Conservation (phyloP, 2,113 vertebrate species). For the Scophthalmus maximus region DNA sequence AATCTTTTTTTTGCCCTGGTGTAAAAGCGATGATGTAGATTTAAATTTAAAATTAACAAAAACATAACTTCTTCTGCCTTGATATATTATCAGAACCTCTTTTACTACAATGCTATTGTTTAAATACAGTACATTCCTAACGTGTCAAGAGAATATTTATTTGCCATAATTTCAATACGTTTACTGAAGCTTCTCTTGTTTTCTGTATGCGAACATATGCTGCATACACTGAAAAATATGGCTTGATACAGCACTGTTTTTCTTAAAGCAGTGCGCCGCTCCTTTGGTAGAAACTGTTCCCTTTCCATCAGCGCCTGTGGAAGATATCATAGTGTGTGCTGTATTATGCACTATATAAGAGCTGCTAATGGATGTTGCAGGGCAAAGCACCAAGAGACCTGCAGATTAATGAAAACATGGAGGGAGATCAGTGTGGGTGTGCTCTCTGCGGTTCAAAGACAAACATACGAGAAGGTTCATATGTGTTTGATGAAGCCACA, state of each 20-base stretch:
- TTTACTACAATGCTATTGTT: not conserved
- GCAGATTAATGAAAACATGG: slow-evolving; percentile 61
- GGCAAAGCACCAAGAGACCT: slow-evolving; percentile 50
- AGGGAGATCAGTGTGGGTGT: slow-evolving; percentile 46
- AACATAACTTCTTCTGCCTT: not conserved
- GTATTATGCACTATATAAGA: slow-evolving; percentile 46
- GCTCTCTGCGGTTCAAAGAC: slow-evolving; percentile 51
- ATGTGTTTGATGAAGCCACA: slow-evolving; percentile 8
- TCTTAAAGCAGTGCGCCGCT: slow-evolving; percentile 1
- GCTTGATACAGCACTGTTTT: slow-evolving; percentile 3
- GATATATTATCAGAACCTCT: not conserved
- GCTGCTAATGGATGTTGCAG: slow-evolving; percentile 68
- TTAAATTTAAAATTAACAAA: not conserved
- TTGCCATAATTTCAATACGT: not conserved
- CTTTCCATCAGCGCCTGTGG: slow-evolving; percentile 29
- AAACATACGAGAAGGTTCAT: slow-evolving; percentile 42
- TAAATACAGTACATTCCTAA: not conserved
- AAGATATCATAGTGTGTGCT: slow-evolving; percentile 34
- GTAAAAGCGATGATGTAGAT: not conserved
- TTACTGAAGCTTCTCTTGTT: not conserved
- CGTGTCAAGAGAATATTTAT: not conserved
- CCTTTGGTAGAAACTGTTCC: slow-evolving; percentile 38
- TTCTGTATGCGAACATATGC: not conserved
- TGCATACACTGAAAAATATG: not conserved
- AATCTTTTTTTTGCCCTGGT: not conserved